Conservation (phyloP, 2,888 invertebrate species). For the Caenorhabditis virilis region DNA sequence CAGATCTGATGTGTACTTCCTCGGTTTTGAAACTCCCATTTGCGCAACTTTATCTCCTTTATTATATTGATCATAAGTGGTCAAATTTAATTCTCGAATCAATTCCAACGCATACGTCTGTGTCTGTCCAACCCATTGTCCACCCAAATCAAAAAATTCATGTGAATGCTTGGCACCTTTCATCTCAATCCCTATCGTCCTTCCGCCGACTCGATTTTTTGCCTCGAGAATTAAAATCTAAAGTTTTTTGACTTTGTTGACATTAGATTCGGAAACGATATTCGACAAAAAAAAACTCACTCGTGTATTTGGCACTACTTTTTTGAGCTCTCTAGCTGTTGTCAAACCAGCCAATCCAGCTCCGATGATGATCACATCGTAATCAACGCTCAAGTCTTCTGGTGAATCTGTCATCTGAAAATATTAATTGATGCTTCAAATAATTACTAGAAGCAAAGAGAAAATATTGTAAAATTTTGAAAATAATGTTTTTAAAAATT, state of each 20-base stretch:
- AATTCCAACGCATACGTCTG: slow-evolving; percentile 69
- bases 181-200: slow-evolving; percentile 63
- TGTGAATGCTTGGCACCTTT: slow-evolving; percentile 35
- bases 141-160: slow-evolving; percentile 57
- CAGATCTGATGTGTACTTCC: slow-evolving; percentile 33
- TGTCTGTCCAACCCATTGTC: slow-evolving; percentile 70
- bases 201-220: slow-evolving; percentile 70
- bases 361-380: slow-evolving; percentile 66
- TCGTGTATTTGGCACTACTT: slow-evolving; percentile 8
- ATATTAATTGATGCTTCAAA: background rate
- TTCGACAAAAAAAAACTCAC: background rate
- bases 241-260: background rate
- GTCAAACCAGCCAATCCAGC: slow-evolving; percentile 68
- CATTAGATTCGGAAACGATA: background rate
- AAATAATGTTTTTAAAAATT: too few species aligned
- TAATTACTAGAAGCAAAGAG: background rate
- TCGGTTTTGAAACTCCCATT: slow-evolving; percentile 45
- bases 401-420: slow-evolving; percentile 4
- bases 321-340: slow-evolving; percentile 55
- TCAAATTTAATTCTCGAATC: slow-evolving; percentile 68
- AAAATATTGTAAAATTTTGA: background rate
- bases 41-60: slow-evolving; percentile 63
- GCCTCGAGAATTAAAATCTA: slow-evolving; percentile 69
- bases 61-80: slow-evolving; percentile 64
- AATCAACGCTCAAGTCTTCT: slow-evolving; percentile 7